phyloP scores from a whole-genome alignment of 2,888 invertebrate genomes.

The Elaeidobius kamerunicus region DNA sequence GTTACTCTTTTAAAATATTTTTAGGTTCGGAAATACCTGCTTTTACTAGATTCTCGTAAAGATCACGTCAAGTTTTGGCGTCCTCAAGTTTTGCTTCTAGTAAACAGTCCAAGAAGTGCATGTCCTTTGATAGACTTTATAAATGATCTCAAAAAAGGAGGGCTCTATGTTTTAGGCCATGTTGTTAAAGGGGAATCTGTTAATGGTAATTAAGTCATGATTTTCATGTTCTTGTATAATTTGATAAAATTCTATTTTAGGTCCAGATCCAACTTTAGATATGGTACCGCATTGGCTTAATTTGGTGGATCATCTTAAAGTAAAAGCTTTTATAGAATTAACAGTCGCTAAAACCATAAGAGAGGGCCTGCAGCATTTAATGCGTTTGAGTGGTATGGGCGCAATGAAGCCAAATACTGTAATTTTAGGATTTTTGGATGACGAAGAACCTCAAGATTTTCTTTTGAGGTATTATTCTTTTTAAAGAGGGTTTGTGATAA shows the following conservation, averaged over 20 bases:
- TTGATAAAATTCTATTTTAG: no score
- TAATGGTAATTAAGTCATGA: conserved; percentile 21
- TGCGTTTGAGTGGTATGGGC: conserved; percentile 89
- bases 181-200: conserved; percentile 62
- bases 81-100: conserved; percentile 91
- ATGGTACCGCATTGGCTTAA: conserved; percentile 89
- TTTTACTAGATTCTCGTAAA: conserved; percentile 92
- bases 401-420: conserved; percentile 99
- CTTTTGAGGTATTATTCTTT: conserved; percentile 59
- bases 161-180: conserved; percentile 84
- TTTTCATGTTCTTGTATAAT: no score
- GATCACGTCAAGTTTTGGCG: conserved; percentile 99
- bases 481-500: not conserved
- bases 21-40: conserved; percentile 78
- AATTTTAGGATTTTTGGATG: conserved; percentile 89
- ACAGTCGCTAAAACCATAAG: conserved; percentile 83
- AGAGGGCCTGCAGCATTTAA: conserved; percentile 88
- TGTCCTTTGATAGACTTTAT: conserved; percentile 95
- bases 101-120: conserved; percentile 85
- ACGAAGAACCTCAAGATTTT: conserved; percentile 70
- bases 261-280: conserved; percentile 67
- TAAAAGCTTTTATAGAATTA: conserved; percentile 95
- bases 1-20: not conserved
- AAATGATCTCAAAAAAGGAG: conserved; percentile 95
- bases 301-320: conserved; percentile 91